Evolutionary conservation across 2,888 invertebrate species (phyloP).

Genomic region (Periphyllus acericola): DNA sequence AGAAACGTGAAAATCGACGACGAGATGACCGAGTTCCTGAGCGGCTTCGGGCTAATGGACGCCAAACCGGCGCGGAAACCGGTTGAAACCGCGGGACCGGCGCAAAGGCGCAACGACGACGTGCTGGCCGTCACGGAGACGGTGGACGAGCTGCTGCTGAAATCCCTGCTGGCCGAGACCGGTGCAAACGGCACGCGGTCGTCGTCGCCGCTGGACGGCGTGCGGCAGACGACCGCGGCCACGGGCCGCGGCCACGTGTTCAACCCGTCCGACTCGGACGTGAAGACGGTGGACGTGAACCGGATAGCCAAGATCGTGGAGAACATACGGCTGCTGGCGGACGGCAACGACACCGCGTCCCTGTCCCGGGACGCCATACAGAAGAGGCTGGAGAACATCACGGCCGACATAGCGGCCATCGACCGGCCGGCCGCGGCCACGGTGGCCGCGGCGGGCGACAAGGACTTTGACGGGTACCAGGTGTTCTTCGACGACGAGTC

Average conservation of each 20-base stretch:
- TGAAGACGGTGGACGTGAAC: slow-evolving; percentile 68
- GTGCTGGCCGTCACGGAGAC: slow-evolving; percentile 32
- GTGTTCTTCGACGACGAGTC: slow-evolving; percentile 51
- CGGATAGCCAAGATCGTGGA: slow-evolving; percentile 68
- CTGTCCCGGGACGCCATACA: slow-evolving; percentile 62
- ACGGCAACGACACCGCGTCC: slow-evolving; percentile 62
- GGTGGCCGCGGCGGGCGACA: slow-evolving; percentile 34
- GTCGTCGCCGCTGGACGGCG: slow-evolving; percentile 21
- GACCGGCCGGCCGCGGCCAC: slow-evolving; percentile 50
- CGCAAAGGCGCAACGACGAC: slow-evolving; percentile 38
- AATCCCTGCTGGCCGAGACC: slow-evolving; percentile 12
- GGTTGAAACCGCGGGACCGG: background rate
- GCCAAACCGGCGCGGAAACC: slow-evolving; percentile 4
- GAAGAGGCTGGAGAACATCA: slow-evolving; percentile 63
- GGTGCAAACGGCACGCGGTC: background rate
- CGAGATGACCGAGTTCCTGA: slow-evolving; percentile 69
- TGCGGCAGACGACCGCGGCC: background rate
- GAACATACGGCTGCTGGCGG: slow-evolving; percentile 65
- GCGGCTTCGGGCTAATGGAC: slow-evolving; percentile 68
- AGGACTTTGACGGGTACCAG: slow-evolving; percentile 37
- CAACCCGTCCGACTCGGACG: slow-evolving; percentile 67
- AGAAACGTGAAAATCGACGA: slow-evolving; percentile 65
- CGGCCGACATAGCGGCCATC: slow-evolving; percentile 56
- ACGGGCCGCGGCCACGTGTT: slow-evolving; percentile 67
- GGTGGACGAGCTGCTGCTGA: slow-evolving; percentile 45